phyloP scores from a whole-genome alignment of 2,113 vertebrate species.

The Peromyscus maniculatus region DNA sequence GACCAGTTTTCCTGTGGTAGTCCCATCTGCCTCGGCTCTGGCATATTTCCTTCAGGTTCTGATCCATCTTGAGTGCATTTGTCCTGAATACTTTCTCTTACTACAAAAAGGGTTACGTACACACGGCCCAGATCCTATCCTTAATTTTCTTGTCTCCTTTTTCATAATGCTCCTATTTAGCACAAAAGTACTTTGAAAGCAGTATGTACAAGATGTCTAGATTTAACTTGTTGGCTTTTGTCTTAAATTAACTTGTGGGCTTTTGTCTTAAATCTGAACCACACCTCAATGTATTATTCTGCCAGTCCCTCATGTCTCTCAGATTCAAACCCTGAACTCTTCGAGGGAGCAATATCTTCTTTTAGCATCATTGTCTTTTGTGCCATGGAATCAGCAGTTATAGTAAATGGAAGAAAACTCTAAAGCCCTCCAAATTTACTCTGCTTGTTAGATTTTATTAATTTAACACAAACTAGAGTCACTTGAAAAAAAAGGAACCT shows the following conservation, averaged over 20 bases:
- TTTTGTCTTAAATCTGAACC: neutral
- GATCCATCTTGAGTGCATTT: neutral
- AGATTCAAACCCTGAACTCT: neutral
- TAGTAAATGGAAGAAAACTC: neutral
- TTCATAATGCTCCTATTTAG: neutral
- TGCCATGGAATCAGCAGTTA: neutral
- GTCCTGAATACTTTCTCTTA: neutral
- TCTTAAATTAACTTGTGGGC: neutral
- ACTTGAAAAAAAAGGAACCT: neutral
- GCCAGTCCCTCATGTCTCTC: neutral
- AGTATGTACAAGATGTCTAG: neutral
- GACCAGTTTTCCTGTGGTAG: neutral
- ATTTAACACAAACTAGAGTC: neutral
- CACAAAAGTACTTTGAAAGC: neutral
- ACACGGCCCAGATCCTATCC: neutral
- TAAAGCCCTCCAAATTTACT: neutral
- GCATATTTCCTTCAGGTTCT: neutral
- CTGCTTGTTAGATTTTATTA: neutral
- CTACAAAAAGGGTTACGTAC: neutral
- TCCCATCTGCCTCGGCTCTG: neutral
- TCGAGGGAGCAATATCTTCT: neutral
- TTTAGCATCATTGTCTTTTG: neutral
- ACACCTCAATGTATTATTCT: neutral
- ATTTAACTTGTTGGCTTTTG: neutral
- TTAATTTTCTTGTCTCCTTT: neutral